phyloP scores from a whole-genome alignment of 2,888 invertebrate species.

The Arge pagana region DNA sequence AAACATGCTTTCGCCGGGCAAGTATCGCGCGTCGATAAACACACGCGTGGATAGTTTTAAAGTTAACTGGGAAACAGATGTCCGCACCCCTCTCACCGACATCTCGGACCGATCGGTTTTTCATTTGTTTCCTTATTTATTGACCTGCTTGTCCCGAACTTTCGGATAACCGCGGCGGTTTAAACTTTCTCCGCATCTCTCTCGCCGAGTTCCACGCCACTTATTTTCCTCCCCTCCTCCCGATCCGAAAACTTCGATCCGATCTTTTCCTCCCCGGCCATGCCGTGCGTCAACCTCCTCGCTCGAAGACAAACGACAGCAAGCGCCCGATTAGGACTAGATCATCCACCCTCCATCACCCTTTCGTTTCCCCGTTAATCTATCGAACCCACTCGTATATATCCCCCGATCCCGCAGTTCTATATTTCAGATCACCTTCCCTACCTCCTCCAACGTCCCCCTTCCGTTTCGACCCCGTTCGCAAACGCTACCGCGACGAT shows the following conservation, averaged over 20 bases:
- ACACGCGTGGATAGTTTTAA: conserved; percentile 15
- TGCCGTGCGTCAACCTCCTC: background rate
- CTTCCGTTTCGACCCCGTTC: background rate
- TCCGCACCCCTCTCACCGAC: conserved; percentile 12
- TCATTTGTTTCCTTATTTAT: conserved; percentile 26
- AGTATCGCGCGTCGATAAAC: conserved; percentile 17
- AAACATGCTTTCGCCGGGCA: conserved; percentile 3
- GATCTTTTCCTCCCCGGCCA: background rate
- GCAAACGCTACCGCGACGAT: no score
- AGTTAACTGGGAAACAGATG: conserved; percentile 25
- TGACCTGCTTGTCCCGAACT: conserved; percentile 21
- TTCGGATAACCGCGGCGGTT: conserved; percentile 25
- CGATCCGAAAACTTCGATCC: conserved; percentile 14
- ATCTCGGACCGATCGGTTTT: conserved; percentile 21
- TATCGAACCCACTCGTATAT: no score
- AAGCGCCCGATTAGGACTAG: conserved; percentile 17
- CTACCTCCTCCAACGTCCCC: background rate
- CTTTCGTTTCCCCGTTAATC: no score
- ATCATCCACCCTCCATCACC: conserved; percentile 16
- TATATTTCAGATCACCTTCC: conserved; percentile 10
- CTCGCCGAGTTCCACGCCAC: conserved; percentile 21
- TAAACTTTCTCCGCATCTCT: conserved; percentile 23
- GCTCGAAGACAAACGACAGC: conserved; percentile 16
- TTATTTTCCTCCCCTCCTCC: conserved; percentile 13
- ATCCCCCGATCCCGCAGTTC: background rate